Evolutionary conservation across 2,797 vertebrate genomes (phyloP).

Genomic region (Sarcophilus harrisii): DNA sequence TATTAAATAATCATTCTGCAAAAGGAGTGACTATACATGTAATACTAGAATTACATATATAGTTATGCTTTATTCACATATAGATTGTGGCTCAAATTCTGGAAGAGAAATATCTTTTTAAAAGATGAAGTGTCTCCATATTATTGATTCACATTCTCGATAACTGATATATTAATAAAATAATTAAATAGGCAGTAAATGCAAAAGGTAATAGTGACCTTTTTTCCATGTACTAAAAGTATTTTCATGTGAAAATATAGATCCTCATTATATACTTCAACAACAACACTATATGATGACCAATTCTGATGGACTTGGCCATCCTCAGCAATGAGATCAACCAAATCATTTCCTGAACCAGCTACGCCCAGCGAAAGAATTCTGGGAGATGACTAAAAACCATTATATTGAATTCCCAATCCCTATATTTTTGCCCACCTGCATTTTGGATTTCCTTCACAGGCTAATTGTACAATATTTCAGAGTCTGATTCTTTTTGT

Average conservation of each 20-base stretch:
- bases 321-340: no score
- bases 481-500: no score
- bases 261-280: no score
- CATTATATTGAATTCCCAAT: no score
- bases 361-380: no score
- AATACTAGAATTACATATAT: conserved; percentile 2
- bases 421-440: no score
- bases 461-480: no score
- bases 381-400: no score
- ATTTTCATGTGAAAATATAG: neutral
- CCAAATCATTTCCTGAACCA: no score
- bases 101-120: neutral
- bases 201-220: conserved; percentile 1
- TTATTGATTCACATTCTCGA: conserved; percentile 24
- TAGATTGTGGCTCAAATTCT: conserved; percentile 16
- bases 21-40: neutral
- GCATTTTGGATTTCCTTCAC: no score
- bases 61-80: conserved; percentile 7
- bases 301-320: no score
- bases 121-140: conserved; percentile 5
- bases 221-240: neutral
- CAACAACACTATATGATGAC: no score
- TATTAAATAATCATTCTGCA: neutral
- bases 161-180: conserved; percentile 29
- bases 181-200: conserved; percentile 27